Evolutionary conservation across 2,797 vertebrate species (phyloP), one percentile per base, ranked within the genome.

Genomic region (Hirundo rustica): DNA sequence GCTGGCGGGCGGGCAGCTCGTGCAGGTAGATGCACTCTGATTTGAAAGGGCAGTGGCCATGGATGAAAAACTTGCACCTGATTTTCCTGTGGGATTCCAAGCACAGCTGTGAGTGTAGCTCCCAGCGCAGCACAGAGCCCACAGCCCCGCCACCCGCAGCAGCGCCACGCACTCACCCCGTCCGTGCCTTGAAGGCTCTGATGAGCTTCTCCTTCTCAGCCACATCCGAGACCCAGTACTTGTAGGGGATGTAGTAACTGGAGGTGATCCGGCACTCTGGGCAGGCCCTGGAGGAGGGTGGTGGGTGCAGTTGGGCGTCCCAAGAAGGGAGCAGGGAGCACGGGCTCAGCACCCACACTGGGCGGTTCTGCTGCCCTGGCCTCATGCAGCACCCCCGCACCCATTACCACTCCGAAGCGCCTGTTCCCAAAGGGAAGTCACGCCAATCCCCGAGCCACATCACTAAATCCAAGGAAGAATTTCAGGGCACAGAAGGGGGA

Each of bases 201-300:
- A 99, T 98, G n/a, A 99, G 86, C 11, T 92, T 88, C 79, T 98
- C 97, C 94, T 99, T 99, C 58, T 98, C 97, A n/a, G 66, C 80
- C 16, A 76, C 98, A 7, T 98, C 96, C 7, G 94, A 98, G 72
- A 99, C 97, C 99, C 99, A 99, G 95, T 98, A 98, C 58, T 98
- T 98, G 97, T 98, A 96, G 5, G 99, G 99, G 88, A 99, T 98
- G 92, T 99, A 99, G 96, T 98, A 99, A 74, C 96, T 97, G 79
- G 99, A 99, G 55, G 98, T 98, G 68, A 99, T 95, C 18, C 98
- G 89, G 96, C 99, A 99, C 96, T 99, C 98, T 2, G 99, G 99
- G 95, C 99, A 99, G 83, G 97, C 97, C 96, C 99, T 99, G 93
- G 7, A 5, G 6, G 50, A 73, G 48, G 68, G 50, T 13, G 44